Conservation (phyloP, 2,888 invertebrate genomes). For the Pachydiplax longipennis region DNA sequence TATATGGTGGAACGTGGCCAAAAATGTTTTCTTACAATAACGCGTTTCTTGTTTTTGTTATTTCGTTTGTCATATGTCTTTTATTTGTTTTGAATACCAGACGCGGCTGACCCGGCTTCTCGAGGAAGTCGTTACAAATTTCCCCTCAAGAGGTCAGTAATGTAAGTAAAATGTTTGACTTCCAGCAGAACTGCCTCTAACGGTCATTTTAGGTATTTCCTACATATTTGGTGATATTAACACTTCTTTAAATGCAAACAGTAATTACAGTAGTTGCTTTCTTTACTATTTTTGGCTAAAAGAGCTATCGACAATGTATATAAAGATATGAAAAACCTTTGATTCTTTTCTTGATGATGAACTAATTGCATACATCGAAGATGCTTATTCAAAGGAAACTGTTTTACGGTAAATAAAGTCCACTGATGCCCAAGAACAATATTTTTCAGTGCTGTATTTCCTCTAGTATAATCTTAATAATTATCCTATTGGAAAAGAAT, state of each 20-base stretch:
- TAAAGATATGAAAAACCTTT: not conserved
- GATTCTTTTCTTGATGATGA: not conserved
- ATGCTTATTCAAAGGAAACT: not conserved
- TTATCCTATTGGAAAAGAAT: too few species aligned
- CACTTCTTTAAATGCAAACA: slow-evolving; percentile 8
- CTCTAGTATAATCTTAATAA: too few species aligned
- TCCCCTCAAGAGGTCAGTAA: not conserved
- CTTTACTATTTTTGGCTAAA: not conserved
- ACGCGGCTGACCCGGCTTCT: not conserved
- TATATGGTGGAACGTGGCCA: slow-evolving; percentile 25
- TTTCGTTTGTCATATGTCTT: slow-evolving; percentile 19
- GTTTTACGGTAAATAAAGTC: not conserved
- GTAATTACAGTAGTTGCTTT: not conserved
- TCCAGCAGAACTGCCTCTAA: not conserved
- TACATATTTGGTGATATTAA: not conserved
- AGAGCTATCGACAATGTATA: not conserved
- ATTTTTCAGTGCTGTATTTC: not conserved
- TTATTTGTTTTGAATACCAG: slow-evolving; percentile 22
- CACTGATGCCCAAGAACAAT: not conserved
- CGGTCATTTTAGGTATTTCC: not conserved
- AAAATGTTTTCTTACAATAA: slow-evolving; percentile 26
- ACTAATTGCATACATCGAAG: not conserved
- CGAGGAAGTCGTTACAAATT: not conserved
- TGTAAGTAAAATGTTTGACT: not conserved
- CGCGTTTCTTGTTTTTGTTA: slow-evolving; percentile 9